These are phyloP conservation scores for Rhinoderma darwinii DNA, from an alignment of 2,113 vertebrate species.

Conservation along the genomic window DNA sequence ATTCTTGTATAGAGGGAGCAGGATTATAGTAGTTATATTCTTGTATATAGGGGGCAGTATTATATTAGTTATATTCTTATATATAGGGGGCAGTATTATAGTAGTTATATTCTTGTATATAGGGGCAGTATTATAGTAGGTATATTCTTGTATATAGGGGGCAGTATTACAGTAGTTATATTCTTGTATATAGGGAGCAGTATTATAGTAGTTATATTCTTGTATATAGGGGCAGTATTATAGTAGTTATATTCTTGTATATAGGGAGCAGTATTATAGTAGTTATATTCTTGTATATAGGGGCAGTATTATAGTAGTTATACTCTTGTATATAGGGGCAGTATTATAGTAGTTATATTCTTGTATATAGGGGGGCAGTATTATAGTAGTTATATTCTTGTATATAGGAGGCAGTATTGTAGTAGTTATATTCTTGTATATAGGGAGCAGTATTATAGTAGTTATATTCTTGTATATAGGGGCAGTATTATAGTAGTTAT, in stretches of 20 bases:
- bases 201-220: neutral
- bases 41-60: neutral
- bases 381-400: conserved; percentile 3
- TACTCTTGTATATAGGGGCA: neutral
- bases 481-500: neutral
- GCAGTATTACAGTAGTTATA: neutral
- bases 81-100: neutral
- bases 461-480: conserved; percentile 11
- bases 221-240: neutral
- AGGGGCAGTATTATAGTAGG: neutral
- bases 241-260: neutral
- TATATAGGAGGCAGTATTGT: neutral
- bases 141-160: neutral
- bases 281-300: neutral
- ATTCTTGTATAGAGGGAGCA: neutral
- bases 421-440: conserved; percentile 1
- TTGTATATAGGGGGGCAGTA: neutral
- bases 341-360: conserved; percentile 5
- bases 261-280: neutral
- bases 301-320: neutral
- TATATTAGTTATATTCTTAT: neutral
- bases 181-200: neutral
- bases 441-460: neutral
- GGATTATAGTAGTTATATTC: no score
- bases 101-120: neutral